Evolutionary conservation across 2,797 vertebrate genomes (phyloP).

Genomic region (Catharus ustulatus): DNA sequence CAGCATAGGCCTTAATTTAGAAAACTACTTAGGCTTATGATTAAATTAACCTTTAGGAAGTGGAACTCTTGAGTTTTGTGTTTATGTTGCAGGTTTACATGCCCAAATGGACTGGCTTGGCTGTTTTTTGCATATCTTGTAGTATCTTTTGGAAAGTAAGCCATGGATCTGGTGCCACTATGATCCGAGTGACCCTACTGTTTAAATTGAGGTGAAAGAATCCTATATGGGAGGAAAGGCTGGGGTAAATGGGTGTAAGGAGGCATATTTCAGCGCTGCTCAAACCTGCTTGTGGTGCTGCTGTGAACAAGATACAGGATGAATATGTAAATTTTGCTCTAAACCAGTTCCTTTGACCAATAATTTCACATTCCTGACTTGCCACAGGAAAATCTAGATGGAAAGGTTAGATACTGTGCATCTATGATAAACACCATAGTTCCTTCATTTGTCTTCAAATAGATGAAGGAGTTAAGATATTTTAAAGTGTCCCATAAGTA

Average conservation of each 20-base stretch:
- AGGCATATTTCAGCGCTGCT: background rate
- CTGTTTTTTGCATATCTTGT: background rate
- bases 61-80: background rate
- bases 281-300: background rate
- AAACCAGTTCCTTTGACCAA: background rate
- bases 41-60: background rate
- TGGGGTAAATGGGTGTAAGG: background rate
- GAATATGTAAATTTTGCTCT: background rate
- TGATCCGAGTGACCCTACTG: background rate
- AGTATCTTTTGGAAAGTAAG: background rate
- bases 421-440: background rate
- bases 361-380: background rate
- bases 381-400: background rate
- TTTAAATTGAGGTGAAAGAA: background rate
- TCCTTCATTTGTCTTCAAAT: background rate
- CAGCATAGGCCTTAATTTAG: background rate
- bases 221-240: background rate
- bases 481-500: conserved; percentile 7
- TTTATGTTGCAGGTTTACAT: background rate
- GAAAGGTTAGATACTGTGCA: background rate
- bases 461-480: background rate
- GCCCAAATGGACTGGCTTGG: background rate
- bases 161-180: background rate
- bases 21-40: background rate
- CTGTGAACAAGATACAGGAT: background rate